phyloP scores from a whole-genome alignment of 2,797 vertebrate genomes.

The Rhabdophis nuchalis region DNA sequence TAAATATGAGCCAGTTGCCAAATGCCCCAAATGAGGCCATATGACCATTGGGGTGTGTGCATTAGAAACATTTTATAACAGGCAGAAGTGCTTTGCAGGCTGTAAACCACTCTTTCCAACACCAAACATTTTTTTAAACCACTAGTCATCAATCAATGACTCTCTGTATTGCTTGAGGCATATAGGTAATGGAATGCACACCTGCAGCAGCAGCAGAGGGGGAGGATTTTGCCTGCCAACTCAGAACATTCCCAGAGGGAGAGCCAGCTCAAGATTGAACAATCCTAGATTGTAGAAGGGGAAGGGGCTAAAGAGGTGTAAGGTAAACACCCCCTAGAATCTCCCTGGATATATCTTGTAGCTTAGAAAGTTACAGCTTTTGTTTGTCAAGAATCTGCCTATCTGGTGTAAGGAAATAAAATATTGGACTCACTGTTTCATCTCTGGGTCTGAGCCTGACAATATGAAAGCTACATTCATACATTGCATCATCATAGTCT shows the following conservation, averaged over 20 bases:
- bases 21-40: background rate
- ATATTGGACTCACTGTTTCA: background rate
- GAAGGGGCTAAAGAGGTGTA: background rate
- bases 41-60: background rate
- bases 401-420: background rate
- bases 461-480: background rate
- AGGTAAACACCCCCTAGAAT: background rate
- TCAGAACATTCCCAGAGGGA: background rate
- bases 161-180: background rate
- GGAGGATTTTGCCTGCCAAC: background rate
- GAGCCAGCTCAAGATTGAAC: background rate
- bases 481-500: background rate
- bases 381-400: background rate
- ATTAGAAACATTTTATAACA: background rate
- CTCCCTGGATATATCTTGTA: background rate
- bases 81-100: background rate
- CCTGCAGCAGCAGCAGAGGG: background rate
- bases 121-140: background rate
- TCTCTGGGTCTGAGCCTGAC: background rate
- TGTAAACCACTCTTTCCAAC: background rate
- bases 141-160: background rate
- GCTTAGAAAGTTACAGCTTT: background rate
- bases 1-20: background rate
- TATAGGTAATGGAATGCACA: background rate
- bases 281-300: background rate